These are phyloP conservation scores for Hermetia illucens DNA, from an alignment of 1,140 invertebrate species.

Conservation along the genomic window DNA sequence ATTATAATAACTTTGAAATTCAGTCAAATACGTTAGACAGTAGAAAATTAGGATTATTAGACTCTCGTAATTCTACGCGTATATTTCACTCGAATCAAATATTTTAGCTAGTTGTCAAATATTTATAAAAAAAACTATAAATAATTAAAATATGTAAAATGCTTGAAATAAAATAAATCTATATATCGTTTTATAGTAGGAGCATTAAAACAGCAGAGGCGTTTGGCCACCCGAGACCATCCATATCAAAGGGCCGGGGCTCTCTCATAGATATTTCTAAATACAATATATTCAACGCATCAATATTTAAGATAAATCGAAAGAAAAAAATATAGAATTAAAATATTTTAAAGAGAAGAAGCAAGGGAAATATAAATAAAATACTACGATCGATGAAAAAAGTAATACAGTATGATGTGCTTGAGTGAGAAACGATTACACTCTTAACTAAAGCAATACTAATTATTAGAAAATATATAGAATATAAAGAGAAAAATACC, in stretches of 20 bases:
- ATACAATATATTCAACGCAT: background rate
- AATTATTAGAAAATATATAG: too few species aligned
- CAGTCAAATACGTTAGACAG: background rate
- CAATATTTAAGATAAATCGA: constrained; percentile 4
- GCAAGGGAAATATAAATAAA: constrained; percentile 4
- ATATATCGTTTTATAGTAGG: constrained; percentile 30
- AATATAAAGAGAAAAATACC: too few species aligned
- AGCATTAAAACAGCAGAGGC: constrained; percentile 41
- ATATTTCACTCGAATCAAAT: background rate
- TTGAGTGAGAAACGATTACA: background rate
- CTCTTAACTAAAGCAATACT: too few species aligned
- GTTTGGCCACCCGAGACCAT: constrained; percentile 72
- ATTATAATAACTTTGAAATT: background rate
- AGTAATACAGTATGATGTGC: background rate
- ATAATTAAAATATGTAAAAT: background rate
- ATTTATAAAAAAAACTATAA: background rate
- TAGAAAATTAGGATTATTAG: background rate
- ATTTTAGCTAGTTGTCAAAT: background rate
- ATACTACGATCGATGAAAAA: background rate
- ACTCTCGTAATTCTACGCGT: background rate
- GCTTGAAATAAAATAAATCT: background rate
- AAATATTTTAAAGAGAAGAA: constrained; percentile 1
- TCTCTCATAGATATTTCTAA: constrained; percentile 38
- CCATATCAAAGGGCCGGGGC: constrained; percentile 83
- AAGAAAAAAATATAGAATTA: background rate